Evolutionary conservation across 2,113 vertebrate genomes (phyloP).

Genomic region (Butorides virescens): DNA sequence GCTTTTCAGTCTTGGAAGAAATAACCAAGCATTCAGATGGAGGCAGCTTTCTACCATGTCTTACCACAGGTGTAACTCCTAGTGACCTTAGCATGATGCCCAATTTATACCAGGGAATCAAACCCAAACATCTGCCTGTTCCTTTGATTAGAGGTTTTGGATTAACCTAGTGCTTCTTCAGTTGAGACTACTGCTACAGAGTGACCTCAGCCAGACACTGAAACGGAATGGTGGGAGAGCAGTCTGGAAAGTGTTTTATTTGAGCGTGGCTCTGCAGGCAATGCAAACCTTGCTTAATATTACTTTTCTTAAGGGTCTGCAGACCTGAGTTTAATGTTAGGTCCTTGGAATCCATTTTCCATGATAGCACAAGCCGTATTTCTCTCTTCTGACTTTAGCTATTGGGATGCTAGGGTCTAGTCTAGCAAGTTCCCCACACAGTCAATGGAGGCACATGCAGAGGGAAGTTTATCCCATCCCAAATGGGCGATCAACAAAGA

Average conservation of each 20-base stretch:
- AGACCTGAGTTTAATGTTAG: neutral
- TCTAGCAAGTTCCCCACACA: rapidly evolving
- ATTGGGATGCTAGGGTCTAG: neutral
- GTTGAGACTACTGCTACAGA: neutral
- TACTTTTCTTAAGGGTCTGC: neutral
- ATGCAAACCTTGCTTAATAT: neutral
- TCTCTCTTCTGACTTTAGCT: neutral
- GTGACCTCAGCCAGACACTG: neutral
- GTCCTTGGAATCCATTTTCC: neutral
- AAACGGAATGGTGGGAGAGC: neutral
- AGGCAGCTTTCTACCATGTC: neutral
- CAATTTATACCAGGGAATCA: neutral
- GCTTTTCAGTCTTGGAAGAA: neutral
- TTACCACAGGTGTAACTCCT: neutral
- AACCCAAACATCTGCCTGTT: neutral
- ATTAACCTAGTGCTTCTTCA: neutral
- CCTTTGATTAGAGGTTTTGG: neutral
- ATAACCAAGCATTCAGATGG: neutral
- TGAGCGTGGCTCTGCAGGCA: neutral
- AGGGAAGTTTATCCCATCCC: neutral
- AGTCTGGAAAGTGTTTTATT: neutral
- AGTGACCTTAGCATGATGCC: neutral
- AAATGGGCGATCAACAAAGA: neutral
- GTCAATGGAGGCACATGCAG: neutral
- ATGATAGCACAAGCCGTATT: neutral